Evolutionary conservation across 2,888 invertebrate genomes (phyloP).

Genomic region (Bruchidius siliquastri): DNA sequence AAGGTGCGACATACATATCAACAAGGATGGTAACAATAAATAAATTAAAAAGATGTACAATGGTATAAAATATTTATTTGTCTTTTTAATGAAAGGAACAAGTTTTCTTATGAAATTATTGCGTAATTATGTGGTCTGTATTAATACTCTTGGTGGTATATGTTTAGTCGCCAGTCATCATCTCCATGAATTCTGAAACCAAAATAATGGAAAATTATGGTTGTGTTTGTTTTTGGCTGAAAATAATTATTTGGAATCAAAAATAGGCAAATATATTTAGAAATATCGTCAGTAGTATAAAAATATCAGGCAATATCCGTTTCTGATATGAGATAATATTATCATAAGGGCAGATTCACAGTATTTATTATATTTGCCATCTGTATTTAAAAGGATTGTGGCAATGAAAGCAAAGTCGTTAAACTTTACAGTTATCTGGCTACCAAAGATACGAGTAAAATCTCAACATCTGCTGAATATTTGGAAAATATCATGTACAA

Average conservation of each 20-base stretch:
- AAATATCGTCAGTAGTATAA: not conserved
- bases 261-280: not conserved
- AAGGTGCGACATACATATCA: too few species aligned
- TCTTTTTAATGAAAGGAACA: slow-evolving; percentile 3
- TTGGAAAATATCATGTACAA: not conserved
- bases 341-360: not conserved
- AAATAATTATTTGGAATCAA: not conserved
- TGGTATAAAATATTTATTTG: slow-evolving; percentile 1
- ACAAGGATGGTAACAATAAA: not conserved
- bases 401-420: not conserved
- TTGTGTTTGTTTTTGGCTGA: not conserved
- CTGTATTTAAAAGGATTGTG: not conserved
- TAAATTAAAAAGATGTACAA: not conserved
- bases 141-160: not conserved
- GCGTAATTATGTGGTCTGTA: slow-evolving; percentile 1
- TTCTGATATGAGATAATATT: not conserved
- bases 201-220: slow-evolving; percentile 9
- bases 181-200: slow-evolving; percentile 82
- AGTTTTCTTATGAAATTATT: slow-evolving; percentile 1
- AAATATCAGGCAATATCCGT: not conserved
- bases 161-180: slow-evolving; percentile 82
- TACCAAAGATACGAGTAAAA: too few species aligned
- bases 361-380: not conserved
- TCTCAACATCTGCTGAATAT: not conserved
- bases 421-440: not conserved